These are phyloP conservation scores for Macrotis lagotis DNA, from an alignment of 2,113 vertebrate genomes.

Conservation along the genomic window DNA sequence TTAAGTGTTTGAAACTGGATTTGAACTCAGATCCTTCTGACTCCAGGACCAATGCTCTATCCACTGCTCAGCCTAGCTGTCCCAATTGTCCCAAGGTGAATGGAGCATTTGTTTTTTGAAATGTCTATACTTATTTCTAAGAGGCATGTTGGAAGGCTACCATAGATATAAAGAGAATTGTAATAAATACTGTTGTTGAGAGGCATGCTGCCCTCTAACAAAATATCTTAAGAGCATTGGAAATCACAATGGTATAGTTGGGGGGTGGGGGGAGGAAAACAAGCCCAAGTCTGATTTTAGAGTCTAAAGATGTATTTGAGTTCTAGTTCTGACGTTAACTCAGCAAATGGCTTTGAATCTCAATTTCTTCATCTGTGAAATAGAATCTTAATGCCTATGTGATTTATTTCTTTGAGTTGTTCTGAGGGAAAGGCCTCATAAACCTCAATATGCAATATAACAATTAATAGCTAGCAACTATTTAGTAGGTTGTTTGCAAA, in stretches of 20 bases:
- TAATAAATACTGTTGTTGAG: neutral
- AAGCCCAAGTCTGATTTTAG: neutral
- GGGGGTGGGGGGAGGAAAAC: no score
- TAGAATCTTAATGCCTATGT: neutral
- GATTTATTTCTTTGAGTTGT: neutral
- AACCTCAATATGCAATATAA: neutral
- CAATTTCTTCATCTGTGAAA: neutral
- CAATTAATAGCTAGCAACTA: neutral
- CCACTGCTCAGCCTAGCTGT: no score
- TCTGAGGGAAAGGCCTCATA: neutral
- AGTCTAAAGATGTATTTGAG: neutral
- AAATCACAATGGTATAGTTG: neutral
- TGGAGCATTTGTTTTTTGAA: neutral
- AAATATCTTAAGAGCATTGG: neutral
- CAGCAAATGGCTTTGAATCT: neutral
- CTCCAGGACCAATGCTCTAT: no score
- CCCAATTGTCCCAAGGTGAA: no score
- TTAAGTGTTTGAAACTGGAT: no score
- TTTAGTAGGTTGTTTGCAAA: neutral
- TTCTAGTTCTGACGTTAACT: neutral
- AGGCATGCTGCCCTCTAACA: neutral
- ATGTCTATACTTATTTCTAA: neutral
- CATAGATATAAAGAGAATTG: neutral
- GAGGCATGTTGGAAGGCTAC: neutral
- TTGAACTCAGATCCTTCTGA: no score